Evolutionary conservation across 2,113 vertebrate genomes (phyloP).

Genomic region (Alexandromys fortis): DNA sequence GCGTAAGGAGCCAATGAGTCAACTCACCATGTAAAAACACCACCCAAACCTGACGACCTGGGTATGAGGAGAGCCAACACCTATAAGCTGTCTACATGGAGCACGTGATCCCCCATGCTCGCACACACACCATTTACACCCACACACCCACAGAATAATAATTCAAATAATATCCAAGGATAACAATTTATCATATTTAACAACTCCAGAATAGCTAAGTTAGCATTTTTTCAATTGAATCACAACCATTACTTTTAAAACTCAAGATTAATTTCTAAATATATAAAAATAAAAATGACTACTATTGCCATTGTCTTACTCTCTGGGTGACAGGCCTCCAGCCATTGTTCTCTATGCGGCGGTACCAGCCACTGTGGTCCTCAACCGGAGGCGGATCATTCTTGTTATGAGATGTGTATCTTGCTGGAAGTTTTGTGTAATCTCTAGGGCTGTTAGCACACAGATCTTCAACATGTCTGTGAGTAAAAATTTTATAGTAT

Average conservation of each 20-base stretch:
- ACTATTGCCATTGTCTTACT: constrained; percentile 77
- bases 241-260: constrained; percentile 30
- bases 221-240: constrained; percentile 32
- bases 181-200: background rate
- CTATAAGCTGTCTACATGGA: background rate
- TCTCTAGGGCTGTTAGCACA: constrained; percentile 89
- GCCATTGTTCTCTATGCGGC: constrained; percentile 89
- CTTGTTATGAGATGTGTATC: constrained; percentile 67
- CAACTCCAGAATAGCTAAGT: background rate
- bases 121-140: background rate
- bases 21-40: background rate
- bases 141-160: background rate
- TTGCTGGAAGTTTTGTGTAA: constrained; percentile 82
- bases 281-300: background rate
- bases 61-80: background rate
- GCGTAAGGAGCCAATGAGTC: background rate
- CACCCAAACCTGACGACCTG: background rate
- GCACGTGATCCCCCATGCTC: background rate
- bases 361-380: constrained; percentile 86
- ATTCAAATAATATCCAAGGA: background rate
- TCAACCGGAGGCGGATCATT: constrained; percentile 45
- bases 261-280: constrained; percentile 9
- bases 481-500: constrained; percentile 92
- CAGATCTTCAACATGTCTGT: constrained; percentile 87
- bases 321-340: constrained; percentile 87